Conservation (phyloP, 2,113 vertebrate genomes). For the Silurus glanis region DNA sequence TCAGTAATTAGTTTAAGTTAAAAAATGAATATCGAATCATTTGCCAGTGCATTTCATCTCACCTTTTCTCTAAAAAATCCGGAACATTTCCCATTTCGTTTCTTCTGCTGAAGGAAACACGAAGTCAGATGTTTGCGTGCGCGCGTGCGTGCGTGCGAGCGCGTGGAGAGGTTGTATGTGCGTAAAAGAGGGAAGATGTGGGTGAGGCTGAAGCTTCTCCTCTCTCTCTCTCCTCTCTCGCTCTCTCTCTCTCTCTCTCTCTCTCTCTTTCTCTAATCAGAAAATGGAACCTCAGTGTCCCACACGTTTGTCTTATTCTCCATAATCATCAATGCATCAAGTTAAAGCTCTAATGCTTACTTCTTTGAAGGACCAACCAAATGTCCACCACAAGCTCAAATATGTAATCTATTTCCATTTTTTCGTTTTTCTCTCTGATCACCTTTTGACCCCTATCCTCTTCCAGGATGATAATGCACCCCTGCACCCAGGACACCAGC, state of each 20-base stretch:
- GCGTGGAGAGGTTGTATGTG: not conserved
- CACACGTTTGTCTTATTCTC: not conserved
- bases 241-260: not conserved
- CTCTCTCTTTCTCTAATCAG: not conserved
- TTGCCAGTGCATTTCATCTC: not conserved
- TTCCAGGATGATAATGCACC: not conserved
- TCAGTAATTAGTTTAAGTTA: no score
- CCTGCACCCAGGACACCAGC: not conserved
- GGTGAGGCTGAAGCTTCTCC: not conserved
- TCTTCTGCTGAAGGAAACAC: slow-evolving; percentile 1
- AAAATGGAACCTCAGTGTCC: not conserved
- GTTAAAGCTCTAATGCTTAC: not conserved
- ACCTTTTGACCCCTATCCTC: not conserved
- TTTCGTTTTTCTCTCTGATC: not conserved
- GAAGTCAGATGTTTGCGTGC: no score
- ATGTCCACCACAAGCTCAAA: not conserved
- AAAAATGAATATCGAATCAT: not conserved
- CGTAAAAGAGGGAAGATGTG: not conserved
- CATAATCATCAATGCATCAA: not conserved
- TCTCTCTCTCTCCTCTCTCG: slow-evolving; percentile 8
- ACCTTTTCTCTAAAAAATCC: not conserved
- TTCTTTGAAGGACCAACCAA: not conserved
- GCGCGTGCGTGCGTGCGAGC: not conserved
- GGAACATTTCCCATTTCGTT: not conserved
- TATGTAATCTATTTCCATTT: not conserved